Evolutionary conservation across 2,113 vertebrate genomes (phyloP).

Genomic region (Ariopsis seemanni): DNA sequence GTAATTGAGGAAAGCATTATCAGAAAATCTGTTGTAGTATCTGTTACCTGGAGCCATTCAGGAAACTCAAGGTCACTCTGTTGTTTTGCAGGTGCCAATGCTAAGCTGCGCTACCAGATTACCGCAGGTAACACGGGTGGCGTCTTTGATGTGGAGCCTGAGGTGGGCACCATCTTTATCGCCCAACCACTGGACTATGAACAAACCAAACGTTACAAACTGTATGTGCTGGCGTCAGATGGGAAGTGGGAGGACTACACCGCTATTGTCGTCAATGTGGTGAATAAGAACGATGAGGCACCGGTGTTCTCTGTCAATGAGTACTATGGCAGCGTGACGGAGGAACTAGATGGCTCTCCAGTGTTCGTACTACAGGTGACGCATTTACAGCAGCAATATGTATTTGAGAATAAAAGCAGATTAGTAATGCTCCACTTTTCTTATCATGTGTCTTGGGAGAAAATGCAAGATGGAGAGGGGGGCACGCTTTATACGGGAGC

Average conservation of each 20-base stretch:
- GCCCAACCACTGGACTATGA: constrained; percentile 85
- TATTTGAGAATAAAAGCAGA: not conserved
- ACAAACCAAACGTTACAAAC: constrained; percentile 80
- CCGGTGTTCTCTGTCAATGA: constrained; percentile 84
- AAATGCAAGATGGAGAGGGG: not conserved
- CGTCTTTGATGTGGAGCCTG: constrained; percentile 81
- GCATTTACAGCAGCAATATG: not conserved
- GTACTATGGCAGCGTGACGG: constrained; percentile 85
- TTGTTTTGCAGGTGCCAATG: constrained; percentile 77
- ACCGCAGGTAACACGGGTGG: constrained; percentile 83
- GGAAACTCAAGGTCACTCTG: not conserved
- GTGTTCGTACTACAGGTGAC: constrained; percentile 86
- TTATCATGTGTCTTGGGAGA: not conserved
- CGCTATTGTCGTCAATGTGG: constrained; percentile 74
- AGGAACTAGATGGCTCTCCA: constrained; percentile 81
- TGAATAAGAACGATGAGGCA: constrained; percentile 89
- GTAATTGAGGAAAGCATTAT: not conserved
- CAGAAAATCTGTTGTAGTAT: not conserved
- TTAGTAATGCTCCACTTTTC: not conserved
- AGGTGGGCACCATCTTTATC: constrained; percentile 84
- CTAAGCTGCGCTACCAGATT: constrained; percentile 86
- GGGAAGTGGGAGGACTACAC: constrained; percentile 90
- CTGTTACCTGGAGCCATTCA: not conserved
- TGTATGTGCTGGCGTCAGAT: constrained; percentile 84
- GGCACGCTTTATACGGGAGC: not conserved